Evolutionary conservation across 2,113 vertebrate species (phyloP).

Genomic region (Pseudorhombus dupliciocellatus): DNA sequence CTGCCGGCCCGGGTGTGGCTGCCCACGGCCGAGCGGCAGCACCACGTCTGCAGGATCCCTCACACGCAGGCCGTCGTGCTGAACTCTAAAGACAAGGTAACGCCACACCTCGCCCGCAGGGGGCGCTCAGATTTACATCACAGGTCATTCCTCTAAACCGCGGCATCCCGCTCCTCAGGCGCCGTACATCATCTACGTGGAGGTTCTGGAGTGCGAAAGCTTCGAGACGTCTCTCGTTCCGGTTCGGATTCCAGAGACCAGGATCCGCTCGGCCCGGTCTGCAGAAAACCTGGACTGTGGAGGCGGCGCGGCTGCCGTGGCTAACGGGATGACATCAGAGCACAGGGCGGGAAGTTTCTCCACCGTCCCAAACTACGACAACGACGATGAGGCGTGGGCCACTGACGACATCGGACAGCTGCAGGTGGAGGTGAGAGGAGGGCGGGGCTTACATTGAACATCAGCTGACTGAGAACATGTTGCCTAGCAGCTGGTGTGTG

Average conservation of each 20-base stretch:
- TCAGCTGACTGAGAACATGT: background rate
- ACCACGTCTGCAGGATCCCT: constrained; percentile 92
- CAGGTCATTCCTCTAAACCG: background rate
- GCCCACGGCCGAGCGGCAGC: constrained; percentile 88
- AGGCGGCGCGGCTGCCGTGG: background rate
- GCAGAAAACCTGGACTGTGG: constrained; percentile 92
- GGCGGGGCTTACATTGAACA: background rate
- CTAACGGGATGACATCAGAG: constrained; percentile 79
- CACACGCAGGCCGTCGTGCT: constrained; percentile 93
- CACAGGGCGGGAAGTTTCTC: constrained; percentile 89
- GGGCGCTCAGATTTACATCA: too few relatives aligned
- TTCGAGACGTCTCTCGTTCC: constrained; percentile 91
- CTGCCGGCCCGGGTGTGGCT: constrained; percentile 92
- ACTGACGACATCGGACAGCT: constrained; percentile 95
- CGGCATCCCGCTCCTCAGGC: constrained; percentile 78
- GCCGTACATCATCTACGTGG: constrained; percentile 95
- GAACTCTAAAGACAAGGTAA: constrained; percentile 96
- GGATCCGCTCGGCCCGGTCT: constrained; percentile 90
- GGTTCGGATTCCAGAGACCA: constrained; percentile 90
- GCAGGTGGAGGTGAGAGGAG: constrained; percentile 85
- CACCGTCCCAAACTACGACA: constrained; percentile 94
- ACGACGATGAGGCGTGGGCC: constrained; percentile 96
- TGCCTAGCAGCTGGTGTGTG: constrained; percentile 7
- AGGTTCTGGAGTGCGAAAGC: constrained; percentile 93
- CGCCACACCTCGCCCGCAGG: background rate